phyloP scores from a whole-genome alignment of 2,797 vertebrate species.

The Poeciliopsis gracilis region DNA sequence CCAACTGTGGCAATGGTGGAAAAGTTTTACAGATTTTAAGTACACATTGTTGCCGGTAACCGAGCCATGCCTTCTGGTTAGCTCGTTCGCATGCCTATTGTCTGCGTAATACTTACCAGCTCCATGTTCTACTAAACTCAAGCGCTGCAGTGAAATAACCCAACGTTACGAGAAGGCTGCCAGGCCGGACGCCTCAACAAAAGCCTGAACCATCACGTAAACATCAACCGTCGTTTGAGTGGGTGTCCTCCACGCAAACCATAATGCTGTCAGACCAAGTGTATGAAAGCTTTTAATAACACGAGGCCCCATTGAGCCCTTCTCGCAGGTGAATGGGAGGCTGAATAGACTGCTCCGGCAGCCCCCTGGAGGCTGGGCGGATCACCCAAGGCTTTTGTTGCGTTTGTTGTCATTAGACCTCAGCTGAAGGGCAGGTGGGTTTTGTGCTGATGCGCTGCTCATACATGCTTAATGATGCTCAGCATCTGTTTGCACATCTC shows the following conservation, averaged over 20 bases:
- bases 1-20: not conserved
- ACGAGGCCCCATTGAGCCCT: slow-evolving; percentile 55
- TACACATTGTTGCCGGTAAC: not conserved
- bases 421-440: slow-evolving; percentile 77
- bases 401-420: slow-evolving; percentile 74
- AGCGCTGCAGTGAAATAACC: not conserved
- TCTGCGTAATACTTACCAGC: not conserved
- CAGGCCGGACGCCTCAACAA: slow-evolving; percentile 34
- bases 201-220: slow-evolving; percentile 29
- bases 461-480: slow-evolving; percentile 65
- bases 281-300: slow-evolving; percentile 68
- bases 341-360: slow-evolving; percentile 58
- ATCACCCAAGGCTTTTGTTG: slow-evolving; percentile 66
- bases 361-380: slow-evolving; percentile 62
- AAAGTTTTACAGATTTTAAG: not conserved
- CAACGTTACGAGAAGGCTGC: slow-evolving; percentile 1
- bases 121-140: not conserved
- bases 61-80: not conserved
- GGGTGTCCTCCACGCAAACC: slow-evolving; percentile 40
- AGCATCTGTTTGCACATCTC: slow-evolving; percentile 64
- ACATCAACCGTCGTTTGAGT: slow-evolving; percentile 3
- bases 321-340: slow-evolving; percentile 64
- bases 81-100: not conserved
- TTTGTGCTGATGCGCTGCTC: slow-evolving; percentile 66
- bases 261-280: slow-evolving; percentile 36